Conservation (phyloP, 1,140 invertebrate genomes). For the Ridgeia piscesae region DNA sequence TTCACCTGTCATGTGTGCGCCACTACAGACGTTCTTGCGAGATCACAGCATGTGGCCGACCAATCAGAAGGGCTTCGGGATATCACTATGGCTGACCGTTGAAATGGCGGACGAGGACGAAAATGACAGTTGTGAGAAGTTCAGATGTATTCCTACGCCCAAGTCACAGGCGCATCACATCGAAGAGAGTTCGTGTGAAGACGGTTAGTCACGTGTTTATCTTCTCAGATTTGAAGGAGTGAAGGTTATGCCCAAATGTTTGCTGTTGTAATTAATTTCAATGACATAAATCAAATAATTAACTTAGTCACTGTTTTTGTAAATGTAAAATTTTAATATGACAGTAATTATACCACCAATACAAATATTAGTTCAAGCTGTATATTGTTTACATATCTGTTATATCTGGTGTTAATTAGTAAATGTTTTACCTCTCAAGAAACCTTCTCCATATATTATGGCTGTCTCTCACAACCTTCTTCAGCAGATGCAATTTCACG, state of each 20-base stretch:
- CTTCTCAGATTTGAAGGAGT: not conserved
- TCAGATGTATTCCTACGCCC: not conserved
- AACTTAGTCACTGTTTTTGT: no score
- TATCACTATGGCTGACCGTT: slow-evolving; percentile 14
- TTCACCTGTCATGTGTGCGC: not conserved
- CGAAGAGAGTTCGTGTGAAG: not conserved
- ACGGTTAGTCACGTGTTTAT: not conserved
- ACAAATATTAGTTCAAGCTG: not conserved
- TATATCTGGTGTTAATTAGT: not conserved
- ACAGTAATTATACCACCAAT: not conserved
- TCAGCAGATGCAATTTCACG: no score
- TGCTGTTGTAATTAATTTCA: no score
- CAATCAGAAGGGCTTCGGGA: slow-evolving; percentile 20
- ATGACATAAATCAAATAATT: no score
- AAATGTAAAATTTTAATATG: no score
- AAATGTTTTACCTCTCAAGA: no score
- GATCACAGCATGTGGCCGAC: slow-evolving; percentile 20
- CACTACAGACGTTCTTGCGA: not conserved
- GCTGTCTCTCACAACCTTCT: no score
- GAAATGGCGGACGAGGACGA: not conserved
- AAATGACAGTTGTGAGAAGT: not conserved
- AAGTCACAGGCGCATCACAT: not conserved
- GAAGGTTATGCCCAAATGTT: no score
- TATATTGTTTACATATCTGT: not conserved
- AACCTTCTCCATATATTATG: no score